Percentiles rank a stretch among this genome's conserved stretches.
phyloP scores from a whole-genome alignment of 2,113 vertebrate species.

The Otocyon megalotis region DNA sequence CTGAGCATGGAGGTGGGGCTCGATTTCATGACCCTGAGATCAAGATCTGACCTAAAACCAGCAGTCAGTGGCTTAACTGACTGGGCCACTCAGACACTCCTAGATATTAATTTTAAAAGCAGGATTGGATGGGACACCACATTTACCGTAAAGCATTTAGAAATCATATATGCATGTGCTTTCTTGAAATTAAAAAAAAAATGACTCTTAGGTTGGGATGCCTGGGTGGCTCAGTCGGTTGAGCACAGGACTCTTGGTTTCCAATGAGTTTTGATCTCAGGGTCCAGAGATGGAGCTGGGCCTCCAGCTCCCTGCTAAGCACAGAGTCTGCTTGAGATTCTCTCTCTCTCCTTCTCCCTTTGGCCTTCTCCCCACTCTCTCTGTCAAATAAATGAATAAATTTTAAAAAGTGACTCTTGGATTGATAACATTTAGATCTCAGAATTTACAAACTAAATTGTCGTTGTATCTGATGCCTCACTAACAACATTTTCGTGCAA shows the following conservation, averaged over 20 bases:
- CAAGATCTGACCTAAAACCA: not conserved
- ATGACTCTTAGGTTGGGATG: not conserved
- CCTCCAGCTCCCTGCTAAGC: not conserved
- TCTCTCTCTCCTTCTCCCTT: not conserved
- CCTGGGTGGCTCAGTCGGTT: not conserved
- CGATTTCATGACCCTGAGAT: too few relatives aligned
- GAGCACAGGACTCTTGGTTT: not conserved
- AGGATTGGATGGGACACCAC: not conserved
- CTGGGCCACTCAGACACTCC: not conserved
- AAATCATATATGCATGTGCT: not conserved
- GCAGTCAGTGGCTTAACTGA: not conserved
- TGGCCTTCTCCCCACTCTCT: not conserved
- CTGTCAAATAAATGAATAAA: not conserved
- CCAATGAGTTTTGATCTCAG: not conserved
- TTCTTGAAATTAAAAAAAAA: not conserved
- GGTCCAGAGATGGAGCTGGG: not conserved
- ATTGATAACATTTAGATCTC: not conserved
- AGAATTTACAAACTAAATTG: constrained; percentile 29
- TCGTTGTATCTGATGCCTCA: not conserved
- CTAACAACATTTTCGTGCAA: not conserved
- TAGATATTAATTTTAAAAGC: not conserved
- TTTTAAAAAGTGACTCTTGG: not conserved
- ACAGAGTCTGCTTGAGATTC: not conserved
- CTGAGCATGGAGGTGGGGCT: too few relatives aligned
- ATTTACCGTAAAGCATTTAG: not conserved